Percentiles rank a stretch among this genome's conserved stretches.
These are phyloP conservation scores for Tiaroga cobitis DNA, from an alignment of 2,797 vertebrate genomes.

Conservation along the genomic window DNA sequence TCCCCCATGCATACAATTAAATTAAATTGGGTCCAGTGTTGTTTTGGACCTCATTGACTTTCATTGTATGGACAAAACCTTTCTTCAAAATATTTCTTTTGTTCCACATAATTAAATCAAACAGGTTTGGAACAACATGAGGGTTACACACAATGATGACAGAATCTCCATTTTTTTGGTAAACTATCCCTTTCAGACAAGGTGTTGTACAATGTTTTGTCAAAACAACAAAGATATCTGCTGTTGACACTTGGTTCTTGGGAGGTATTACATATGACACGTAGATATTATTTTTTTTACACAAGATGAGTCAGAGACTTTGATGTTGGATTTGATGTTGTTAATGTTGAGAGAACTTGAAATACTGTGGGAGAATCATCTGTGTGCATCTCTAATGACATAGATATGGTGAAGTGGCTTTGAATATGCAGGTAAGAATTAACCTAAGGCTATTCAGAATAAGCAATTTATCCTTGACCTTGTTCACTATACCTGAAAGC, in stretches of 20 bases:
- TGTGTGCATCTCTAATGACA: neutral
- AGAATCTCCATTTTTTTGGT: neutral
- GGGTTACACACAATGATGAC: neutral
- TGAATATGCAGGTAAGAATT: constrained; percentile 10
- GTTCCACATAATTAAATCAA: neutral
- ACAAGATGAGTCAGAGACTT: constrained; percentile 4
- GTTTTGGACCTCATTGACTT: neutral
- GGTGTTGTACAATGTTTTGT: constrained; percentile 3
- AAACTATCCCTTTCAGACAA: neutral
- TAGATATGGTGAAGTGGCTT: neutral
- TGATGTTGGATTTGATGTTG: neutral
- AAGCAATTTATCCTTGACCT: neutral
- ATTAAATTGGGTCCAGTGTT: neutral
- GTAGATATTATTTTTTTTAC: neutral
- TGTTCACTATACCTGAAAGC: constrained; percentile 14
- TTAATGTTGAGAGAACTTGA: neutral
- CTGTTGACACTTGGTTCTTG: constrained; percentile 1
- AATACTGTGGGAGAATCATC: constrained; percentile 3
- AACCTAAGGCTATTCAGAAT: constrained; percentile 27
- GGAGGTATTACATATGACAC: neutral
- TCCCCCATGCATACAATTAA: neutral
- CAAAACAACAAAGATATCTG: constrained; percentile 9
- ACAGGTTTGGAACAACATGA: neutral
- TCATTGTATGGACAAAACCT: neutral
- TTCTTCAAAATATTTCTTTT: neutral